These are phyloP conservation scores for Serripes groenlandicus DNA, from an alignment of 2,888 invertebrate species.

Conservation along the genomic window DNA sequence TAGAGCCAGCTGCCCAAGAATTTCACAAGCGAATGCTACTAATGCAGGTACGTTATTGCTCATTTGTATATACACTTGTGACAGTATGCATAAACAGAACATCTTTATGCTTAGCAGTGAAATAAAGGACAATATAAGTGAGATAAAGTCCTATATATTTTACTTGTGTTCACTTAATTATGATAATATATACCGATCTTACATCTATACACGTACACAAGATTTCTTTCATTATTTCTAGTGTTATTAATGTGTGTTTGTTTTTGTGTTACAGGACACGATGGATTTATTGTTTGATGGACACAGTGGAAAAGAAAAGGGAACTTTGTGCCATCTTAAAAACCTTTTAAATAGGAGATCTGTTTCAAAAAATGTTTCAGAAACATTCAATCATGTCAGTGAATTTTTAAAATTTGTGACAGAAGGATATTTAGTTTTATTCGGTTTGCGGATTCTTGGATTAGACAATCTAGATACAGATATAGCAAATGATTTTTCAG, in stretches of 20 bases:
- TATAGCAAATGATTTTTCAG: too few species aligned
- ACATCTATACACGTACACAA: too few species aligned
- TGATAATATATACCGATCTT: too few species aligned
- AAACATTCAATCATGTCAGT: conserved; percentile 46
- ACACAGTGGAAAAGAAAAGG: conserved; percentile 50
- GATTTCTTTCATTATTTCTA: too few species aligned
- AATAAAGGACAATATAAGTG: too few species aligned
- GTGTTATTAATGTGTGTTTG: too few species aligned
- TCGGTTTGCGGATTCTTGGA: conserved; percentile 31
- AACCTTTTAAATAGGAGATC: conserved; percentile 41
- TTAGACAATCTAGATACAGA: too few species aligned
- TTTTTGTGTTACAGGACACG: conserved; percentile 44
- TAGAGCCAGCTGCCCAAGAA: not conserved
- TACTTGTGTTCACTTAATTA: too few species aligned
- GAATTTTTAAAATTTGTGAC: conserved; percentile 46
- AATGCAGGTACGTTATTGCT: not conserved
- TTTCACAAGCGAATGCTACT: not conserved
- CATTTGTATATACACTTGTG: not conserved
- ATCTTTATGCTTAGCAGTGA: too few species aligned
- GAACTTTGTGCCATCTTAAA: conserved; percentile 58
- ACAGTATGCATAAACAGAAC: too few species aligned
- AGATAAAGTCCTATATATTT: too few species aligned
- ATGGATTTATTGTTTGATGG: conserved; percentile 11
- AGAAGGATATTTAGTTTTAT: conserved; percentile 35
- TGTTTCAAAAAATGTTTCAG: conserved; percentile 47